phyloP scores from a whole-genome alignment of 2,113 vertebrate genomes.

The Glareola pratincola region DNA sequence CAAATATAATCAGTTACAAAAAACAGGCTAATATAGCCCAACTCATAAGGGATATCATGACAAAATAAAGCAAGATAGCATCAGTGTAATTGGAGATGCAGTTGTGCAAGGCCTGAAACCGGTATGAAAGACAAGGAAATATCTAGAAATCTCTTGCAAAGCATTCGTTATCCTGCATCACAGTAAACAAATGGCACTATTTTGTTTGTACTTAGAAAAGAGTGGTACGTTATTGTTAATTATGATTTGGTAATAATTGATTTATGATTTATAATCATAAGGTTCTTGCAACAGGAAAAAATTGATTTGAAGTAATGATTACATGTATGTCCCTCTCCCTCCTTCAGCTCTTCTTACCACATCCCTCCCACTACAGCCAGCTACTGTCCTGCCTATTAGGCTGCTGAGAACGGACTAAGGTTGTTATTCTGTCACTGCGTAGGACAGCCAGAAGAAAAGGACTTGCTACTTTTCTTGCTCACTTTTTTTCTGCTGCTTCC shows the following conservation, averaged over 20 bases:
- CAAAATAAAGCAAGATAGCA: neutral
- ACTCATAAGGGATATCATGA: neutral
- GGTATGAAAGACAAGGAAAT: neutral
- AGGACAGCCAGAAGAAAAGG: neutral
- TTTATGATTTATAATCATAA: neutral
- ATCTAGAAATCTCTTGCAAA: neutral
- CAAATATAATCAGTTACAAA: neutral
- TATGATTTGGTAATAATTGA: neutral
- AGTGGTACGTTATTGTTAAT: neutral
- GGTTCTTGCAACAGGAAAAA: neutral
- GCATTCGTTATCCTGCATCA: neutral
- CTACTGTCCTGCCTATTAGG: neutral
- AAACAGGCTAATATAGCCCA: neutral
- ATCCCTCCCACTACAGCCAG: neutral
- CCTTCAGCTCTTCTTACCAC: neutral
- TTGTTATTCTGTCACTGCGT: accelerated
- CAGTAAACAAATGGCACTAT: neutral
- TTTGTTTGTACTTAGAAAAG: neutral
- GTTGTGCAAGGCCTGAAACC: neutral
- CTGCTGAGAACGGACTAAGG: neutral
- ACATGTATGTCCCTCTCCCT: neutral
- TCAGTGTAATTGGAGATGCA: neutral
- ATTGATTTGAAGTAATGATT: neutral
- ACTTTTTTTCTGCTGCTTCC: neutral
- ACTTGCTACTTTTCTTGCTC: neutral